A percentile compares a stretch with the other conserved stretches of the same genome.
phyloP scores from a whole-genome alignment of 2,113 vertebrate genomes.

The Speoplatyrhinus poulsoni region DNA sequence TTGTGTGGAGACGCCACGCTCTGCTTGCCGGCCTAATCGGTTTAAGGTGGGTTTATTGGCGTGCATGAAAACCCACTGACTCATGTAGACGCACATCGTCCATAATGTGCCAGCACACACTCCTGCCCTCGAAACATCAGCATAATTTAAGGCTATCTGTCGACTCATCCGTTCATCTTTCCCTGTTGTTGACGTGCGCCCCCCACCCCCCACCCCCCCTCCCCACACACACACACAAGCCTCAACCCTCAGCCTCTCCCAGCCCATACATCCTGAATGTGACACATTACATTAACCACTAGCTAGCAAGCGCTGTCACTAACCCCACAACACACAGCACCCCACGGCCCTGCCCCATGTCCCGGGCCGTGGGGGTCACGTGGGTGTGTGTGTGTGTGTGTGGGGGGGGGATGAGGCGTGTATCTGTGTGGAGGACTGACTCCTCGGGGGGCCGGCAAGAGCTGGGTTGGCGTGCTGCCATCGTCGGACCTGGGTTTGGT shows the following conservation, averaged over 20 bases:
- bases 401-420: slow-evolving; percentile 70
- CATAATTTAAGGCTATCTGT: slow-evolving; percentile 37
- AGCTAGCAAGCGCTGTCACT: slow-evolving; percentile 47
- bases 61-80: not conserved
- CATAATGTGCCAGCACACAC: slow-evolving; percentile 19
- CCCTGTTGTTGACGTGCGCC: slow-evolving; percentile 35
- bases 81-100: slow-evolving; percentile 17
- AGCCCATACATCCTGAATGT: not conserved
- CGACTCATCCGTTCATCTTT: not conserved
- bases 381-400: slow-evolving; percentile 29
- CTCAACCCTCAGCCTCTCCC: not conserved
- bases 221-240: no score
- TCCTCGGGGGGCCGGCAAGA: slow-evolving; percentile 76
- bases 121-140: slow-evolving; percentile 29
- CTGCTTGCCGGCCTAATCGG: no score
- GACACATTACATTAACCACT: slow-evolving; percentile 17
- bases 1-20: no score
- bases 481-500: slow-evolving; percentile 75
- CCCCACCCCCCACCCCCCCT: no score
- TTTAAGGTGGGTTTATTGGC: no score
- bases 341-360: slow-evolving; percentile 50
- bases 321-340: slow-evolving; percentile 36
- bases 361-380: slow-evolving; percentile 26
- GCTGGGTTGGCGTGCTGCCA: slow-evolving; percentile 85
- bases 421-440: slow-evolving; percentile 76